Percentiles rank a stretch among this genome's conserved stretches.
phyloP scores from a whole-genome alignment of 2,113 vertebrate genomes.

The Dasyurus viverrinus region DNA sequence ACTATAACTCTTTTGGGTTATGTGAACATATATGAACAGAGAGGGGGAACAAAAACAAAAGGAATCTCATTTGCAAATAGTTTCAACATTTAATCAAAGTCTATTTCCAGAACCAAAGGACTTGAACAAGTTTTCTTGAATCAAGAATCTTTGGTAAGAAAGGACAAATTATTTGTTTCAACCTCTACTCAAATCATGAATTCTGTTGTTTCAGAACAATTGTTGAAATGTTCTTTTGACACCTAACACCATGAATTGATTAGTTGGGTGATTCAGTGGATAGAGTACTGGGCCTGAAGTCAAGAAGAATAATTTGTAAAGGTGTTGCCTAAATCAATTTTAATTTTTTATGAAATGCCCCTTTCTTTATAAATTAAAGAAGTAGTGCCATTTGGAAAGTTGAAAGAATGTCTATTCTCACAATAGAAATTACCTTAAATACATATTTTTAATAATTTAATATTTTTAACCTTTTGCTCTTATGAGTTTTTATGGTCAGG shows the following conservation, averaged over 20 bases:
- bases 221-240: neutral
- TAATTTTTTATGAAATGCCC: fast-evolving
- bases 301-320: neutral
- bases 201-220: neutral
- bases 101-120: neutral
- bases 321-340: neutral
- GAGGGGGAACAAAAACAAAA: neutral
- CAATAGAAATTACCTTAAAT: neutral
- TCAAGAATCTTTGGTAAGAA: neutral
- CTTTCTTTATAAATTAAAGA: neutral
- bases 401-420: neutral
- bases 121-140: neutral
- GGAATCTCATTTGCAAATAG: neutral
- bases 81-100: neutral
- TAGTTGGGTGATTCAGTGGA: neutral
- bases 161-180: neutral
- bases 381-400: neutral
- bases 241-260: neutral
- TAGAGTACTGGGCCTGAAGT: neutral
- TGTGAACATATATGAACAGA: neutral
- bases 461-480: neutral
- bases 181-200: neutral
- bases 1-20: neutral
- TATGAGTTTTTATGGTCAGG: neutral
- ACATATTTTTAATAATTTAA: neutral